Percentiles rank a stretch among this genome's conserved stretches.
Conservation (phyloP, 1,140 invertebrate genomes). For the Zaprionus africanus region DNA sequence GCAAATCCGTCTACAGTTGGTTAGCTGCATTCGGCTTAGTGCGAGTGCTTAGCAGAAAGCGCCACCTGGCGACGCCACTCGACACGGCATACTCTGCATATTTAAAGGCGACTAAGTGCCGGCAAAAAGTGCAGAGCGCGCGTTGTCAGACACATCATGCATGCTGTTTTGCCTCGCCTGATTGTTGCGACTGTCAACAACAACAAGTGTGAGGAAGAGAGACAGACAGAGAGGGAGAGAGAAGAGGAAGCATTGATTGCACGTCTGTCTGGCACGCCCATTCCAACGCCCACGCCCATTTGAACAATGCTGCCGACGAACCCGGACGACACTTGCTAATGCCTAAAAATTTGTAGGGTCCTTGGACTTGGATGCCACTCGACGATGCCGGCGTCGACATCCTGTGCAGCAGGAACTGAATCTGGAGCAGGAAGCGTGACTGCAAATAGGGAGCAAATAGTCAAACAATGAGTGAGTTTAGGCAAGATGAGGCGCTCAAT, state of each 20-base stretch:
- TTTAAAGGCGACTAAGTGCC: conserved; percentile 79
- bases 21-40: conserved; percentile 17
- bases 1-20: conserved; percentile 3
- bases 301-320: conserved; percentile 56
- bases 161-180: conserved; percentile 72
- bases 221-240: background rate
- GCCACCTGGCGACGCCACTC: conserved; percentile 53
- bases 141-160: conserved; percentile 67
- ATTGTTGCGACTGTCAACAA: conserved; percentile 68
- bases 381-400: conserved; percentile 41
- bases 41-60: conserved; percentile 11
- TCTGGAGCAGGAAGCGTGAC: background rate
- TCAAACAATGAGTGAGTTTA: conserved; percentile 68
- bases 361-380: conserved; percentile 68
- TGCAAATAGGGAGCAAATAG: conserved; percentile 50
- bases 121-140: conserved; percentile 62
- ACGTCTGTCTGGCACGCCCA: conserved; percentile 53
- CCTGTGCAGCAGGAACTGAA: conserved; percentile 26
- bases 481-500: conserved; percentile 29
- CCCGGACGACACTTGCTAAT: conserved; percentile 56
- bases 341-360: conserved; percentile 67
- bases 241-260: conserved; percentile 64
- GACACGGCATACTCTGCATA: conserved; percentile 61
- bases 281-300: conserved; percentile 20
- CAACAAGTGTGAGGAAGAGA: background rate